Percentiles rank a stretch among this genome's conserved stretches.
phyloP scores from a whole-genome alignment of 2,113 vertebrate genomes.

The Macrotis lagotis region DNA sequence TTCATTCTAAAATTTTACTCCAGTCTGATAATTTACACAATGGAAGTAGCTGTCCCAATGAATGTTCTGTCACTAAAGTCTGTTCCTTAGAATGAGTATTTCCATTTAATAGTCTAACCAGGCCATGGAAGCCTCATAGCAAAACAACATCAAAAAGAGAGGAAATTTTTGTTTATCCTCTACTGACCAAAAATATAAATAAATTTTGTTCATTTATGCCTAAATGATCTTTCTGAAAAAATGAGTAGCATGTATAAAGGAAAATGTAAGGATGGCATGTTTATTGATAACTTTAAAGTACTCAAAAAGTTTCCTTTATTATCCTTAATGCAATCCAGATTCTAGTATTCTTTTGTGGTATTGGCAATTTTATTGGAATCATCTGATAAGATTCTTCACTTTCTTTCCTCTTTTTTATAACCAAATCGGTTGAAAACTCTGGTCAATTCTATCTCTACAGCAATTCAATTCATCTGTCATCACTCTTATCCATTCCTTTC shows the following conservation, averaged over 20 bases:
- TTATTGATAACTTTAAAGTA: background rate
- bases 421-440: background rate
- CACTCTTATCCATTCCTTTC: background rate
- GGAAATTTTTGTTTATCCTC: background rate
- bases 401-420: background rate
- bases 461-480: background rate
- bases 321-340: background rate
- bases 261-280: background rate
- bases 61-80: background rate
- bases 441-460: background rate
- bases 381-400: background rate
- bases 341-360: background rate
- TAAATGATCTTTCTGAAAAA: background rate
- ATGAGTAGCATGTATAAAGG: background rate
- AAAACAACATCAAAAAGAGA: background rate
- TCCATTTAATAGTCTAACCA: background rate
- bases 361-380: background rate
- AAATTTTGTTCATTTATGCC: background rate
- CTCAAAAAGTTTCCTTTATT: background rate
- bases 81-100: background rate
- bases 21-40: background rate
- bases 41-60: background rate
- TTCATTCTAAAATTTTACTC: background rate
- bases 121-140: background rate
- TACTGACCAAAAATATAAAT: background rate